These are phyloP conservation scores for Machaerirhynchus nigripectus DNA, from an alignment of 2,113 vertebrate genomes.

Conservation along the genomic window DNA sequence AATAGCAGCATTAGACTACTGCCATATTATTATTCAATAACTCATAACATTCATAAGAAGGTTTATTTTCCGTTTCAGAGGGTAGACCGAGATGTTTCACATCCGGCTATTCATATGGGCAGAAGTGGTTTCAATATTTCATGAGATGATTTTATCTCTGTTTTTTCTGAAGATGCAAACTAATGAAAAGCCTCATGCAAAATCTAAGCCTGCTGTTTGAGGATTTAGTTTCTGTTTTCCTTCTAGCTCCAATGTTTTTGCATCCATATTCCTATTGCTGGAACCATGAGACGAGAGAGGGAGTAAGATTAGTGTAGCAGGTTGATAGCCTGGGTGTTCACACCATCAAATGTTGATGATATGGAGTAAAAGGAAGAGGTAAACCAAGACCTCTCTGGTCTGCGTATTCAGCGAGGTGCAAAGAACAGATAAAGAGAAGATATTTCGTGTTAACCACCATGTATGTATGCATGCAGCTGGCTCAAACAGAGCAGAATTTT, in stretches of 20 bases:
- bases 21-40: slow-evolving; percentile 57
- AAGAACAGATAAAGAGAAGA: background rate
- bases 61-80: background rate
- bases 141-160: background rate
- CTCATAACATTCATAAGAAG: background rate
- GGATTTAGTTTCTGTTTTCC: background rate
- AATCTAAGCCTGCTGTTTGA: background rate
- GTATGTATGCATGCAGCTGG: no score
- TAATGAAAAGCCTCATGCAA: background rate
- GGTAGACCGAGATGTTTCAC: background rate
- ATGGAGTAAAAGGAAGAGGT: background rate
- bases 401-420: background rate
- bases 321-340: background rate
- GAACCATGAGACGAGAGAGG: background rate
- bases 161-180: background rate
- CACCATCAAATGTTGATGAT: background rate
- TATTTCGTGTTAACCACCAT: background rate
- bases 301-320: background rate
- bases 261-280: background rate
- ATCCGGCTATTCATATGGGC: background rate
- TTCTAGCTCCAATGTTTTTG: background rate
- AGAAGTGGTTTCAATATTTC: slow-evolving; percentile 27
- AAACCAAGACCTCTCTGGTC: background rate
- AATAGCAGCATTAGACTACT: slow-evolving; percentile 26
- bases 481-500: background rate